Base-by-base conservation (phyloP, 2,888 invertebrate genomes). In the Lycophotia porphyrea region DNA sequence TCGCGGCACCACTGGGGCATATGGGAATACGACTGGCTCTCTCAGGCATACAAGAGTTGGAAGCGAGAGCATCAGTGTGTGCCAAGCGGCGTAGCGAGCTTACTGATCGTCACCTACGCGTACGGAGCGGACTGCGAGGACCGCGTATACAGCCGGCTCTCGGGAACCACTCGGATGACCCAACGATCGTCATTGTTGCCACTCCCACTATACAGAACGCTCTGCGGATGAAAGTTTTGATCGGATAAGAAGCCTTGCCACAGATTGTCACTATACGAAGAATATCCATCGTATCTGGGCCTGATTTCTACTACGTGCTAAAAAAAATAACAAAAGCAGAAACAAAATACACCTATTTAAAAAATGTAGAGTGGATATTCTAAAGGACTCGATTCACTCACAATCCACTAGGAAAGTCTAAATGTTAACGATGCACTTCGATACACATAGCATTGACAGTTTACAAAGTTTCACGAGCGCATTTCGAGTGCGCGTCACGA, bases 391-490 rank as follows among this genome's bases (percentile, higher is more conserved):
- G 21, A 58, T 78, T 65, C 34, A 73, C 77, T 77, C 61, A 81
- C 70, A 58, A 60, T 68, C 21, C 36, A 64, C 61, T 31, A 3
- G 47, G 5, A 63, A 70, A 67, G 24, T 67, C 13, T 49, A 47
- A 71, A 66, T 31, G 8, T 34, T 24, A 39, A 15, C 18, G 44
- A 39, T 27, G 24, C 66, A 70, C 77, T 70, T 65, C 13, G 27
- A 66, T 34, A 69, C 72, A 70, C 67, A 67, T 64, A 27, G n/a
- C 21, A 39, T 60, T 42, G 70, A 24, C 36, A 81, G 61, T 77
- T 70, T 31, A 49, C 4, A 63, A 82, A 81, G 81, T 81, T 81
- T 67, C 44, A 39, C 72, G 72, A 60, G n/a, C 27, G 47, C 60
- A 69, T 44, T 60, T n/a, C 18, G 66, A n/a, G 15, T n/a, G 15